Evolutionary conservation across 64 coral and sea anemone genomes (phyloP), one percentile per base, ranked within the genome.

Genomic region (Montipora capricornis): DNA sequence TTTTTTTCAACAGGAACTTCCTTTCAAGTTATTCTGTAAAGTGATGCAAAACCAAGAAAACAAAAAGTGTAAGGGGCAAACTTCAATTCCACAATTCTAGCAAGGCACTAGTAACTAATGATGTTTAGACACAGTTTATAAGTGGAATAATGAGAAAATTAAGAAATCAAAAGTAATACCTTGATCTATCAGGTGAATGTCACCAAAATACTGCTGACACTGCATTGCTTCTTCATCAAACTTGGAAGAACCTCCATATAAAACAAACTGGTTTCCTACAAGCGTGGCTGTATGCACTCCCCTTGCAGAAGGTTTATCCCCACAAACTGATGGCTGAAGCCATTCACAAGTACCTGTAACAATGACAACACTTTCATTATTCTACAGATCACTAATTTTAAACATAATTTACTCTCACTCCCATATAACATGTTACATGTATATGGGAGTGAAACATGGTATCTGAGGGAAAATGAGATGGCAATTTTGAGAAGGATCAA

Each of bases 171-270:
- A 76, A 45, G 11, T 17, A 7, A 7, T 74, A 93, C 95, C 95
- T 96, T 87, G 78, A 47, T 48, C 79, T 47, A 96, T 74, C 49
- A 90, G 68, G 75, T 84, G 50, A 20, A 77, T 44, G 12, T 96
- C 95, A 22, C 83, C 77, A 77, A 93, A 52, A 75, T 93, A 96
- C 51, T 90, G 78, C 80, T 96, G 95, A 44, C 91, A 93, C 48
- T 96, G 95, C 95, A 96, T 93, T 68, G 91, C 90, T 83, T 92
- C 85, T 37, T 55, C 45, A 79, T 96, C 91, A 96, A 96, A 96
- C 45, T 96, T 80, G 19, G 95, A 96, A 8, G 95, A 96, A 20
- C 95, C 95, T 44, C 95, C 95, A 93, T 80, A 96, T 6, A 96
- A 11, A n/a, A 93, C 47, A 20, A 96, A 57, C 24, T 84, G 73